Base-by-base conservation (phyloP, 1,140 invertebrate species). In the Drosophila varians region DNA sequence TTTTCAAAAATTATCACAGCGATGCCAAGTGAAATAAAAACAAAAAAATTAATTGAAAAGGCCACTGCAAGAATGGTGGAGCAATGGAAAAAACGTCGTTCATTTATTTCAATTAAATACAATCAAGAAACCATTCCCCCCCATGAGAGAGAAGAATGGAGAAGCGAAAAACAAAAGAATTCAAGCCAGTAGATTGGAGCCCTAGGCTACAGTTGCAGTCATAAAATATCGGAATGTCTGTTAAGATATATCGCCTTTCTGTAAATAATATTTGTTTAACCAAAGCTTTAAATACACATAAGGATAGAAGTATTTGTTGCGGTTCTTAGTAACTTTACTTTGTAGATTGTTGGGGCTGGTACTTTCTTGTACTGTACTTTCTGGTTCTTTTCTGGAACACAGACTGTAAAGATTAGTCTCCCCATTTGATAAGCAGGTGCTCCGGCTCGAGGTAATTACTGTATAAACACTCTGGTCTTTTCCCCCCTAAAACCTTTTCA, bases 41-140 rank as follows among this genome's bases (percentile, higher is more conserved):
- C 64, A 78, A 42, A 45, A 57, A 38, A 64, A 68, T 80, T 76
- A 86, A 86, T 86, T 76, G 66, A 84, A 69, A 65, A 12, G 28
- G 48, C 18, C 52, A 38, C 53, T 28, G 52, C 18, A 51, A 43
- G 43, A 65, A 52, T 26, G 26, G 36, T 34, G 21, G 25, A 25
- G 47, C 42, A 75, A 70, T 74, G 3, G 79, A 79, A 84, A 66
- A 53, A 65, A 16, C 76, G 62, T 74, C 66, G 68, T 46, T 71
- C 74, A 79, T 89, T 86, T 78, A 86, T 89, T 89, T 89, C 86
- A 89, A 89, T 89, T 89, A 89, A 89, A 79, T 53, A 51, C 87
- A 89, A 89, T 89, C 65, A 89, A 88, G 72, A 73, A 70, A 43
- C 25, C 45, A 65, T 61, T 68, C 16, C 49, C 46, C 26, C 60